Percentiles rank a stretch among this genome's conserved stretches.
These are phyloP conservation scores for Oenanthe melanoleuca DNA, from an alignment of 2,113 vertebrate species.

Conservation along the genomic window DNA sequence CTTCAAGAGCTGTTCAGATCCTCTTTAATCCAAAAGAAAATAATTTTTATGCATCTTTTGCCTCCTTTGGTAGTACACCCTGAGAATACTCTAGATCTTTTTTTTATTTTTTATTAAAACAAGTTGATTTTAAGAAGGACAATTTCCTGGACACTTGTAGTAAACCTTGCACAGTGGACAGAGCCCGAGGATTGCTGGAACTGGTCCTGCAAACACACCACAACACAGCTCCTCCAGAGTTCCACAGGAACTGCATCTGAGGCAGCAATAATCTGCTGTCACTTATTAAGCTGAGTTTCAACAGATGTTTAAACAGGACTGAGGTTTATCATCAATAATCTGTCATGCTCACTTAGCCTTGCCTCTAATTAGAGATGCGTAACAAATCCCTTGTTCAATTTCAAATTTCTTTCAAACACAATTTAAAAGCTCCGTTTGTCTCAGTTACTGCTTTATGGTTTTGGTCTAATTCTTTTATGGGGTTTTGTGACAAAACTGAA, in stretches of 20 bases:
- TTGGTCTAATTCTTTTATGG: not conserved
- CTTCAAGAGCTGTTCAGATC: not conserved
- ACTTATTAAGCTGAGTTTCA: not conserved
- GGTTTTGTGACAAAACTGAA: not conserved
- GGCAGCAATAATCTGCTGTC: not conserved
- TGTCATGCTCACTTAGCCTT: not conserved
- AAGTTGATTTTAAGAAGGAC: not conserved
- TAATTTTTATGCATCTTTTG: not conserved
- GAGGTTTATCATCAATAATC: slow-evolving; percentile 8
- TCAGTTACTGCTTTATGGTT: not conserved
- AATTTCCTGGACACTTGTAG: not conserved
- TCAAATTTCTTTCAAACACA: not conserved
- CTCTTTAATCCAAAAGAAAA: not conserved
- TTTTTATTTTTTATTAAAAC: not conserved
- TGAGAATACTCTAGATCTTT: not conserved
- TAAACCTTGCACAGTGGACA: rapidly evolving
- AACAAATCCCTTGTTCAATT: not conserved
- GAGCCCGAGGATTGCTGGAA: not conserved
- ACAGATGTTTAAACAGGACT: not conserved
- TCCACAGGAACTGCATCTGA: not conserved
- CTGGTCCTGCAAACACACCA: not conserved
- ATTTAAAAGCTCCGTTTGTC: not conserved
- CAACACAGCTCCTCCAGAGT: rapidly evolving
- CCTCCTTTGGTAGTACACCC: not conserved
- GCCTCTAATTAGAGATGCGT: not conserved